These are phyloP conservation scores for Platorchestia sp. DNA, from an alignment of 1,140 invertebrate genomes.

Conservation along the genomic window DNA sequence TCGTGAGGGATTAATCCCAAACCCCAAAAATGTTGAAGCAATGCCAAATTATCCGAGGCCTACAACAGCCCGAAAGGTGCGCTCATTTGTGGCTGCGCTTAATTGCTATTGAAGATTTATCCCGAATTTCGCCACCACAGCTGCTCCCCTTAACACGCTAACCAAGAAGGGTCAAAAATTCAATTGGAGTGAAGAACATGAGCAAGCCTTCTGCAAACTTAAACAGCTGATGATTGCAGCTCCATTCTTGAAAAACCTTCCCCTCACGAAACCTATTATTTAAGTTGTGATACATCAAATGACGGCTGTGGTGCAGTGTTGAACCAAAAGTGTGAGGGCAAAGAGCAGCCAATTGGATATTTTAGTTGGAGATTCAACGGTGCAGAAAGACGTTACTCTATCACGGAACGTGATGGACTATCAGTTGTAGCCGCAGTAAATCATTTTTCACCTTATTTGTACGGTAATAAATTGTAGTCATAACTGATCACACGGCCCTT, in stretches of 20 bases:
- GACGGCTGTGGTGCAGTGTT: neutral
- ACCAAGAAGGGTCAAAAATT: neutral
- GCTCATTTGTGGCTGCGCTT: neutral
- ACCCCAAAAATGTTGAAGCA: neutral
- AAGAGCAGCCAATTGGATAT: neutral
- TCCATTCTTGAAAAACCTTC: neutral
- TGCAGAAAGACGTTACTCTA: neutral
- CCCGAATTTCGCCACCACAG: neutral
- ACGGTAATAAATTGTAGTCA: neutral
- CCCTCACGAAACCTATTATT: neutral
- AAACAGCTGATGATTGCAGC: neutral
- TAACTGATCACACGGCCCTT: neutral
- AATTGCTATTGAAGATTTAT: neutral
- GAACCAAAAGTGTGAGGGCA: neutral
- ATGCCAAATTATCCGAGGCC: neutral
- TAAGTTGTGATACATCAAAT: neutral
- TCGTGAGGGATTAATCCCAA: neutral
- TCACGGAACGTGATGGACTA: neutral
- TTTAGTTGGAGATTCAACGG: neutral
- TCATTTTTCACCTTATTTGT: neutral
- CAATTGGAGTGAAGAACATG: neutral
- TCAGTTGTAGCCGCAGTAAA: neutral
- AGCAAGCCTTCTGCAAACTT: neutral
- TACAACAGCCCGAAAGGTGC: neutral
- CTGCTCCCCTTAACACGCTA: neutral